Evolutionary conservation across 1,140 invertebrate genomes (phyloP), one percentile per base, ranked within the genome.

Genomic region (Pemphigus obesinymphae): DNA sequence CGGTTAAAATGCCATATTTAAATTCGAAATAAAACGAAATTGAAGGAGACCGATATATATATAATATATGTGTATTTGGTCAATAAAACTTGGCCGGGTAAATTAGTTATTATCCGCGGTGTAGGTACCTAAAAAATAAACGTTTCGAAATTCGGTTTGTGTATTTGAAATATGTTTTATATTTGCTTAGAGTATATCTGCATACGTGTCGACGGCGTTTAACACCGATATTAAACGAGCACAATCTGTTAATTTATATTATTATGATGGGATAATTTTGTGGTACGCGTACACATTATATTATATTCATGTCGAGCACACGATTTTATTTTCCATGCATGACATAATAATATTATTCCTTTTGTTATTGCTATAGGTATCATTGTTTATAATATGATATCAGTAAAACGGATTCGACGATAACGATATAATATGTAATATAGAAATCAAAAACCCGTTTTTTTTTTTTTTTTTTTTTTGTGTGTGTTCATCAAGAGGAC

Each of bases 81-180:
- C 13, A 7, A 73, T 48, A 50, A 73, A 73, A 73, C 1, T 73
- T 10, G 29, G 43, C 7, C 8, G 40, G 23, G 20, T 73, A 11
- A 72, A 73, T 73, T 50, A 48, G 26, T 48, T 50, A 73, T n/a
- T 37, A 73, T 50, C 10, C 3, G n/a, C 13, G 70, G 31, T 17
- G 43, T 73, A 70, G n/a, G n/a, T n/a, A n/a, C n/a, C n/a, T n/a
- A n/a, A n/a, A n/a, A n/a, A n/a, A 50, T 31, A 50, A 48, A 50
- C 17, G 70, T 73, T 73, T 20, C 17, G 11, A 48, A 29, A 40
- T 40, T 40, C 15, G 23, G 10, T 5, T 10, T 70, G 48, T 31
- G 8, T 73, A 73, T 50, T 50, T 50, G 31, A 73, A 73, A 73
- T 73, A 73, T 73, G 70, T 48, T 73, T 73, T 73, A 34, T 73